These are phyloP conservation scores for Drosophila hamatofila DNA, from an alignment of 2,888 invertebrate species.

Conservation along the genomic window DNA sequence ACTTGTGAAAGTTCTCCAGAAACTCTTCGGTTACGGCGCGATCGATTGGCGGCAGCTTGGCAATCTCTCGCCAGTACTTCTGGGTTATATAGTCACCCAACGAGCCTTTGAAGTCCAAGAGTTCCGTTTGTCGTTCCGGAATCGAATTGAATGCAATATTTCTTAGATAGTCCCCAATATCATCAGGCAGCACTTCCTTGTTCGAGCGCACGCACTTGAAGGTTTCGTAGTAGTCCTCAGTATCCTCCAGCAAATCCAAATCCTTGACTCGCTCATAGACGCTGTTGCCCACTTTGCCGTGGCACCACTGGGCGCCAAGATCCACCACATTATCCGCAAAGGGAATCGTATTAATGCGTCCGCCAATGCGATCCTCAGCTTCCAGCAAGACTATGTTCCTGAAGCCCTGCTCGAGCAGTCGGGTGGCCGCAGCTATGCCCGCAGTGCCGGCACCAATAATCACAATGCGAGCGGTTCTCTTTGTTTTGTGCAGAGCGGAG, in stretches of 20 bases:
- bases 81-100: conserved; percentile 81
- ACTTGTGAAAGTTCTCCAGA: conserved; percentile 87
- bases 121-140: conserved; percentile 78
- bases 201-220: conserved; percentile 82
- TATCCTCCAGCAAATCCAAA: conserved; percentile 72
- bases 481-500: conserved; percentile 50
- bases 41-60: conserved; percentile 74
- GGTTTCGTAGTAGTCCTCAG: conserved; percentile 76
- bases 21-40: conserved; percentile 86
- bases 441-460: conserved; percentile 84
- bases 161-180: conserved; percentile 81
- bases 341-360: conserved; percentile 87
- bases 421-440: conserved; percentile 84
- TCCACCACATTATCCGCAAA: conserved; percentile 88
- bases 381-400: conserved; percentile 87
- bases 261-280: conserved; percentile 87
- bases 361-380: conserved; percentile 88
- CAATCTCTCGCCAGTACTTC: conserved; percentile 74
- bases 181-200: conserved; percentile 82
- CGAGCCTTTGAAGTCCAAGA: conserved; percentile 80
- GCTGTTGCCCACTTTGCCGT: conserved; percentile 88
- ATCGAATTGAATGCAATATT: conserved; percentile 83
- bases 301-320: conserved; percentile 91
- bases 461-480: conserved; percentile 78
- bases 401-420: conserved; percentile 84